A percentile compares a stretch with the other conserved stretches of the same genome.
These are phyloP conservation scores for Drosophila bocqueti DNA, from an alignment of 1,140 invertebrate species.

Conservation along the genomic window DNA sequence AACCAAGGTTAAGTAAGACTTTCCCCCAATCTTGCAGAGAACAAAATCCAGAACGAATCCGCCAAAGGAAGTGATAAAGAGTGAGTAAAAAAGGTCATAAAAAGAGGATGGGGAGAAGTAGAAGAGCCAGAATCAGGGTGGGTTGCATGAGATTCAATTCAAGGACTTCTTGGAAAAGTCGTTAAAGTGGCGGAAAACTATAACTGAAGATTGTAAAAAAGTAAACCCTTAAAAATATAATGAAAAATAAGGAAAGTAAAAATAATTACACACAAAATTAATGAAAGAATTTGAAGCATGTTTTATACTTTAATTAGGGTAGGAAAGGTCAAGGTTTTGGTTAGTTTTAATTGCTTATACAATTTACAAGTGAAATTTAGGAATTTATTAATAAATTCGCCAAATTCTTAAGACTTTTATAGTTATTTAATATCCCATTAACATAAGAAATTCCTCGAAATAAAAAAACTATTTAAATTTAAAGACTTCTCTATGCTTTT, in stretches of 20 bases:
- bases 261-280: neutral
- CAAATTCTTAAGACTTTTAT: neutral
- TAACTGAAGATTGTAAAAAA: conserved; percentile 8
- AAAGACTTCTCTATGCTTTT: neutral
- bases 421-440: neutral
- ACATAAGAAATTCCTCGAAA: too few relatives aligned
- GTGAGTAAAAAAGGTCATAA: conserved; percentile 15
- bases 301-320: neutral
- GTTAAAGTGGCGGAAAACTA: conserved; percentile 19
- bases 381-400: neutral
- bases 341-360: neutral
- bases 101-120: neutral
- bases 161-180: conserved; percentile 30
- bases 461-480: neutral
- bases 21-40: conserved; percentile 18
- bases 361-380: too few relatives aligned
- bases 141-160: conserved; percentile 28
- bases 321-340: neutral
- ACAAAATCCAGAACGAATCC: conserved; percentile 28
- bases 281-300: neutral
- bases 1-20: conserved; percentile 66
- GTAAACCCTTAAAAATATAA: neutral
- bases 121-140: neutral
- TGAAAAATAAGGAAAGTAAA: neutral
- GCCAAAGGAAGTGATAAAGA: conserved; percentile 34